These are phyloP conservation scores for Lysandra bellargus DNA, from an alignment of 2,888 invertebrate species.

Conservation along the genomic window DNA sequence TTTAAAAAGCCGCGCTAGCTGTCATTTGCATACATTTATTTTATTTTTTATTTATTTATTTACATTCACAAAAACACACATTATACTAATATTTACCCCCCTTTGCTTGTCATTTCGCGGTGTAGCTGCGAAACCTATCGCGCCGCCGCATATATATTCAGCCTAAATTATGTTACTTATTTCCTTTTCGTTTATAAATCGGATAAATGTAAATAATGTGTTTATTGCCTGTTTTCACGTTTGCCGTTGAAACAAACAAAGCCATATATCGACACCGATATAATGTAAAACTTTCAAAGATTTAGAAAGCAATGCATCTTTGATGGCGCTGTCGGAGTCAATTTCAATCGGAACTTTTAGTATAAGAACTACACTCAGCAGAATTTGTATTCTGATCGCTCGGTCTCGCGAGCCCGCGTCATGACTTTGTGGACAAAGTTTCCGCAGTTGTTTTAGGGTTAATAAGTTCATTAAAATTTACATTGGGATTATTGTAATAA, in stretches of 20 bases:
- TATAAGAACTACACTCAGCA: background rate
- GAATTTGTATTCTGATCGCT: constrained; percentile 14
- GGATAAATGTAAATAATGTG: background rate
- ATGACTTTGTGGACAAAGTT: background rate
- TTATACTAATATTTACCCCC: no score
- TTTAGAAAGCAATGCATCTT: constrained; percentile 5
- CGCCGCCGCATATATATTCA: no score
- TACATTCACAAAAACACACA: no score
- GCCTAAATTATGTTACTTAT: no score
- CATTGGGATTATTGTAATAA: constrained; percentile 12
- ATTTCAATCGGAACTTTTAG: constrained; percentile 1
- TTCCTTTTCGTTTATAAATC: background rate
- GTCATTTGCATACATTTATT: no score
- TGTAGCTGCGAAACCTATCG: no score
- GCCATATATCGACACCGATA: background rate
- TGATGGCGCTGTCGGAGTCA: background rate
- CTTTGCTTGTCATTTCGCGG: no score
- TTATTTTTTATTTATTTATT: no score
- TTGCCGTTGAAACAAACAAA: background rate
- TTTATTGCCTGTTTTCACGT: background rate
- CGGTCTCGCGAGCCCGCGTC: constrained; percentile 6
- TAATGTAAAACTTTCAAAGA: constrained; percentile 7
- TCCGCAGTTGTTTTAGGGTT: background rate
- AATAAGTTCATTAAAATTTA: background rate
- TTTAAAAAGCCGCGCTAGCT: no score